These are phyloP conservation scores for Thymelicus lineola DNA, from an alignment of 2,888 invertebrate genomes.

Conservation along the genomic window DNA sequence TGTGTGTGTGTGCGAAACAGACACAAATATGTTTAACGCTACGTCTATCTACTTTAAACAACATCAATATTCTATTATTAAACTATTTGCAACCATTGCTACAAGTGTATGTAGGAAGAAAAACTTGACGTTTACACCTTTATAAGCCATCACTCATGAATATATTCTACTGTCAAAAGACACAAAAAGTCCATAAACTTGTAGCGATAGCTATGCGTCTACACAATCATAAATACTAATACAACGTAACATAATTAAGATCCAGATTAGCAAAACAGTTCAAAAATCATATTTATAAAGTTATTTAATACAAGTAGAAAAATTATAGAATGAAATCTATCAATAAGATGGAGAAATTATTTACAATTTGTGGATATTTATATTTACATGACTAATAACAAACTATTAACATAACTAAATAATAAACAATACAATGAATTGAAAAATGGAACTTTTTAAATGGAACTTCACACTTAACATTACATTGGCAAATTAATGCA, in stretches of 20 bases:
- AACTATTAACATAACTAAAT: no score
- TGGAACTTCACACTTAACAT: background rate
- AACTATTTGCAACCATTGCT: slow-evolving; percentile 1
- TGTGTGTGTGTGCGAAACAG: slow-evolving; percentile 3
- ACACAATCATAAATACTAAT: background rate
- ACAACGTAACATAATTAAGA: slow-evolving; percentile 25
- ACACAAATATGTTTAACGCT: slow-evolving; percentile 5
- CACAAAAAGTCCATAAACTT: background rate
- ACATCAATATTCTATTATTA: slow-evolving; percentile 10
- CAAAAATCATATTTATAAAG: slow-evolving; percentile 10
- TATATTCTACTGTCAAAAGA: background rate
- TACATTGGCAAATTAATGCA: background rate
- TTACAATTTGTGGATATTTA: background rate
- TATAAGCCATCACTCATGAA: background rate
- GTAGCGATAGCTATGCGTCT: background rate
- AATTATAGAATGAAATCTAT: background rate
- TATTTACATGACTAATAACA: background rate
- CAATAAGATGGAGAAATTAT: background rate
- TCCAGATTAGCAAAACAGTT: slow-evolving; percentile 21
- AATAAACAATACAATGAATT: background rate
- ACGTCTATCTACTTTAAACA: slow-evolving; percentile 10
- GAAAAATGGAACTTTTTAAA: background rate
- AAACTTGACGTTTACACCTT: background rate
- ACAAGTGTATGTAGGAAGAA: background rate
- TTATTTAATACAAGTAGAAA: slow-evolving; percentile 2